Percentiles rank a stretch among this genome's conserved stretches.
Evolutionary conservation across 2,113 vertebrate species (phyloP).

Genomic region (Psilopogon haemacephalus): DNA sequence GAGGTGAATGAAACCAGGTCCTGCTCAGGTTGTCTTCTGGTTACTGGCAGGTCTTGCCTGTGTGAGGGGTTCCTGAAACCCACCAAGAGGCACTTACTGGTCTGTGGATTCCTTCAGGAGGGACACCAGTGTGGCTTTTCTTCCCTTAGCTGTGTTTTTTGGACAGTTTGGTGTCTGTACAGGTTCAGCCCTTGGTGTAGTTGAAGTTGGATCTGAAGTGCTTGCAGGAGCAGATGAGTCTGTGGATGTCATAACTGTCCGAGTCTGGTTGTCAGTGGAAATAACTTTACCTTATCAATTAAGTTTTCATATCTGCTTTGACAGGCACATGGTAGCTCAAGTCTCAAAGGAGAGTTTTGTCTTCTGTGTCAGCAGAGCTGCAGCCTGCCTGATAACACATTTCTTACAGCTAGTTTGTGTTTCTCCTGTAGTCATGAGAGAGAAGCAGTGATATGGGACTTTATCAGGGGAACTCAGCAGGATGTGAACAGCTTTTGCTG

Average conservation of each 20-base stretch:
- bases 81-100: too few species aligned
- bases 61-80: too few species aligned
- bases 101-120: background rate
- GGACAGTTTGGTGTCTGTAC: background rate
- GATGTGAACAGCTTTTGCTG: background rate
- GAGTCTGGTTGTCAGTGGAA: background rate
- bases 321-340: background rate
- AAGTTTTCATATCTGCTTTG: background rate
- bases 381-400: background rate
- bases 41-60: too few species aligned
- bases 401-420: too few species aligned
- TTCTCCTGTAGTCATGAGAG: background rate
- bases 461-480: background rate
- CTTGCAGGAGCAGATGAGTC: rapidly evolving
- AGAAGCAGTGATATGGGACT: background rate
- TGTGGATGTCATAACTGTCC: background rate
- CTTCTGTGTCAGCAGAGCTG: background rate
- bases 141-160: background rate
- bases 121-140: background rate
- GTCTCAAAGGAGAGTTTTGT: background rate
- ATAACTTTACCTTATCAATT: background rate
- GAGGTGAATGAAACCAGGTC: background rate
- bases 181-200: rapidly evolving
- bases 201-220: background rate
- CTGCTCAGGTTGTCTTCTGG: background rate